Base-by-base conservation (phyloP, 2,888 invertebrate genomes). In the Xiphydria camelus region DNA sequence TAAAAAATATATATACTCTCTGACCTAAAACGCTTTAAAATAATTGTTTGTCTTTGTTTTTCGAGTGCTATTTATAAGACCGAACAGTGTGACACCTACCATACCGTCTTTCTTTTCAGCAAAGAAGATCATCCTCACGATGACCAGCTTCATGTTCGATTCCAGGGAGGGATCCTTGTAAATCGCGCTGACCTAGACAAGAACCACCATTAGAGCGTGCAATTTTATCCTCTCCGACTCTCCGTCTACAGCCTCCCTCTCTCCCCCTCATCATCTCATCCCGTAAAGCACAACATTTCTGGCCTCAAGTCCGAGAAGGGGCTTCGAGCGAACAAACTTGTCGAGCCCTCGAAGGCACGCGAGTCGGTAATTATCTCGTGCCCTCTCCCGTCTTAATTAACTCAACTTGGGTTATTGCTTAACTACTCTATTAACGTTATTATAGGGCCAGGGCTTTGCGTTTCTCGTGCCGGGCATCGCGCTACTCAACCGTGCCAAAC, bases 161-260 rank as follows among this genome's bases (percentile, higher is more conserved):
- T 83, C 83, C 52, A 90, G 77, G 6, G 88, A 86, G 4, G 84
- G 82, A 71, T 90, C 88, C 73, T 86, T 86, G 76, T 88, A 90
- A 64, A 89, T 86, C 51, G 86, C 85, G 76, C 88, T 88, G 58
- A 89, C 88, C 89, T 89, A 77, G 2, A 18, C 3, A 2, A 29
- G 12, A 29, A 29, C 21, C 66, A 66, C 55, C 58, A 58, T 65
- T 60, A 64, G 51, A 12, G 12, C 55, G 64, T 63, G 57, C 61
- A 59, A 73, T 67, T n/a, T n/a, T n/a, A n/a, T n/a, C n/a, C n/a
- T n/a, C n/a, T n/a, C n/a, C n/a, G n/a, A n/a, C n/a, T n/a, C n/a
- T n/a, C n/a, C n/a, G n/a, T n/a, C n/a, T n/a, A n/a, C n/a, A n/a
- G n/a, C n/a, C n/a, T n/a, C n/a, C n/a, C n/a, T n/a, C n/a, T n/a